These are phyloP conservation scores for Corydoras maculifer DNA, from an alignment of 2,113 vertebrate species.

Conservation along the genomic window DNA sequence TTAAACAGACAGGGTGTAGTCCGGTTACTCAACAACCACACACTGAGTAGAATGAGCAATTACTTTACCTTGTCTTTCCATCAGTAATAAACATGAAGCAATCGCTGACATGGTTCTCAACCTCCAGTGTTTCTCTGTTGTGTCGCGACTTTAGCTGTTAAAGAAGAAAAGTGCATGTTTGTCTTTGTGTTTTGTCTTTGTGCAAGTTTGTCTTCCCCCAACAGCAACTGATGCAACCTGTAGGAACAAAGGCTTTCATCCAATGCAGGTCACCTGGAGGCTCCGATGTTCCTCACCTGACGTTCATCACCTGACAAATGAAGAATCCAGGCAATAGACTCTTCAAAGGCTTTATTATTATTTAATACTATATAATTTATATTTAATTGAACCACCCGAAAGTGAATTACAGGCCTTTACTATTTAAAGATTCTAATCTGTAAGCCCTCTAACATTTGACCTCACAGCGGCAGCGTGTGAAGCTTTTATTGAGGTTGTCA, in stretches of 20 bases:
- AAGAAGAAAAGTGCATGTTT: too few relatives aligned
- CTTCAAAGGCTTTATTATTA: too few relatives aligned
- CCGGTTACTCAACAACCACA: constrained; percentile 1
- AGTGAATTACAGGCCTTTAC: too few relatives aligned
- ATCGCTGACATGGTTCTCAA: too few relatives aligned
- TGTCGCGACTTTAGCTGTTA: too few relatives aligned
- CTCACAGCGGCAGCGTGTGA: not conserved
- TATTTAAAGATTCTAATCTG: not conserved
- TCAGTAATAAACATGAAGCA: not conserved
- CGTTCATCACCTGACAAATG: too few relatives aligned
- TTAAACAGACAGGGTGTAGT: not conserved
- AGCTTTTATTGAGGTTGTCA: not conserved
- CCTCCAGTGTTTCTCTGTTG: too few relatives aligned
- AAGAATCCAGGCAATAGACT: too few relatives aligned
- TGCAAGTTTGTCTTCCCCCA: not conserved
- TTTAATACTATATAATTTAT: too few relatives aligned
- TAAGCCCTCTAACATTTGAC: too few relatives aligned
- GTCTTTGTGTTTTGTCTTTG: not conserved
- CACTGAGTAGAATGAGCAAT: not conserved
- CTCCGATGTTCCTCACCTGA: too few relatives aligned
- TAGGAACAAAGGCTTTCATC: not conserved
- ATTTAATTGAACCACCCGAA: too few relatives aligned
- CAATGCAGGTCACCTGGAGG: not conserved
- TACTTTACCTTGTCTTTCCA: not conserved
- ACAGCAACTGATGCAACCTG: not conserved